Evolutionary conservation across 2,888 invertebrate genomes (phyloP).

Genomic region (Sesia bembeciformis): DNA sequence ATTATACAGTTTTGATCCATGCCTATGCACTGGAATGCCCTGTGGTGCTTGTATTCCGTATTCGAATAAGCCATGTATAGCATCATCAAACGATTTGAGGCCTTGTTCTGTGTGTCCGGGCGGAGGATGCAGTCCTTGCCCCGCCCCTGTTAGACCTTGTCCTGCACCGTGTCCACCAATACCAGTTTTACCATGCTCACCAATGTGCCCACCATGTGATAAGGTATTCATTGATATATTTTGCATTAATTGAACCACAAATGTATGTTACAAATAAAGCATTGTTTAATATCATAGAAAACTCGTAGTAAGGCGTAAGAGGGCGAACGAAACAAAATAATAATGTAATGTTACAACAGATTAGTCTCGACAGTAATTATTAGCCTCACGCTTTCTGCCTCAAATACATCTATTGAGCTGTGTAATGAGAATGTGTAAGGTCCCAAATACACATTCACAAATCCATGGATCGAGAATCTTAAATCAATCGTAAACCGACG

Average conservation of each 20-base stretch:
- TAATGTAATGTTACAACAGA: too few species aligned
- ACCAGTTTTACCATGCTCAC: conserved; percentile 47
- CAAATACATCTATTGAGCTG: too few species aligned
- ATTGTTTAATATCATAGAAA: too few species aligned
- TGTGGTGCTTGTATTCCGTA: conserved; percentile 62
- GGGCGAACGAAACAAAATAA: too few species aligned
- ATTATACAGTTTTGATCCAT: conserved; percentile 61
- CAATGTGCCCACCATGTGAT: conserved; percentile 57
- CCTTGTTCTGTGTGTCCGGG: conserved; percentile 59
- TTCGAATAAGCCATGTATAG: conserved; percentile 49
- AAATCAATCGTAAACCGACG: too few species aligned
- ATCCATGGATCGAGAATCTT: too few species aligned
- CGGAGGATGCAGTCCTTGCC: conserved; percentile 61
- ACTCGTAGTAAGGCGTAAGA: too few species aligned
- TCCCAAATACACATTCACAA: too few species aligned
- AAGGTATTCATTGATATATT: conserved; percentile 25
- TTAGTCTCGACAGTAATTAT: too few species aligned
- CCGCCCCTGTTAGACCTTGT: conserved; percentile 58
- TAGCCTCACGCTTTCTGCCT: too few species aligned
- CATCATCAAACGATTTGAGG: conserved; percentile 43
- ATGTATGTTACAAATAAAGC: too few species aligned
- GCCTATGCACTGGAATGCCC: conserved; percentile 47
- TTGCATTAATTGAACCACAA: background rate
- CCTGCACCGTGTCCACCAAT: conserved; percentile 41
- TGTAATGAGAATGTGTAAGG: too few species aligned